Base-by-base conservation (phyloP, 2,113 vertebrate genomes). In the Melanerpes aurifrons region DNA sequence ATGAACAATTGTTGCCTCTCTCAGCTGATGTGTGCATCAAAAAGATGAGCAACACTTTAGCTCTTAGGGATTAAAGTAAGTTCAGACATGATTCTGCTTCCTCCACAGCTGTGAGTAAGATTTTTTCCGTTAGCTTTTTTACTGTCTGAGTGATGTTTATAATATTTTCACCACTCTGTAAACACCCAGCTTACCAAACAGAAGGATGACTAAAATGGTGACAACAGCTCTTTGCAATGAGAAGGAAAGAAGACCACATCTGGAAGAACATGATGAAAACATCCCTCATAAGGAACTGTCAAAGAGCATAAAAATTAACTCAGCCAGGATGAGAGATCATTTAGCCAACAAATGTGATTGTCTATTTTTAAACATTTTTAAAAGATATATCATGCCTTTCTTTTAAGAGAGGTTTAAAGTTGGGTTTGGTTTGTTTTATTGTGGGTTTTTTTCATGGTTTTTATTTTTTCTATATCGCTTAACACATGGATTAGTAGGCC, bases 131-230 rank as follows among this genome's bases (percentile, higher is more conserved):
- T 93, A 82, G 70, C 29, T 87, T 72, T 94, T 82, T 74, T 88
- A 40, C 74, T 92, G 76, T 19, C 4, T 7, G 1, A 90, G 93
- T 20, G 2, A 91, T 90, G 94, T 78, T 89, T 95, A 93, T 83
- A 91, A 90, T 92, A 56, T 87, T 80, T 81, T 95, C 67, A 84
- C 78, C 91, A 68, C 87, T 47, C 53, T 82, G 92, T 89, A 96
- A 96, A 96, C 91, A 96, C 59, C 53, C 82, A 93, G 64, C 57
- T 94, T 95, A 89, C 95, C 91, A 94, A 95, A 95, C 85, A 82
- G 78, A 84, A 58, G 64, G 70, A 71, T 95, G 95, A 89, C 86
- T 93, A 84, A 92, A 95, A 81, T 14, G 26, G 61, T 94, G 95
- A 95, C 89, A 94, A 43, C 68, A 93, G 61, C 63, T 57, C 75